phyloP scores from a whole-genome alignment of 2,113 vertebrate genomes.

The Periophthalmodon schlosseri region DNA sequence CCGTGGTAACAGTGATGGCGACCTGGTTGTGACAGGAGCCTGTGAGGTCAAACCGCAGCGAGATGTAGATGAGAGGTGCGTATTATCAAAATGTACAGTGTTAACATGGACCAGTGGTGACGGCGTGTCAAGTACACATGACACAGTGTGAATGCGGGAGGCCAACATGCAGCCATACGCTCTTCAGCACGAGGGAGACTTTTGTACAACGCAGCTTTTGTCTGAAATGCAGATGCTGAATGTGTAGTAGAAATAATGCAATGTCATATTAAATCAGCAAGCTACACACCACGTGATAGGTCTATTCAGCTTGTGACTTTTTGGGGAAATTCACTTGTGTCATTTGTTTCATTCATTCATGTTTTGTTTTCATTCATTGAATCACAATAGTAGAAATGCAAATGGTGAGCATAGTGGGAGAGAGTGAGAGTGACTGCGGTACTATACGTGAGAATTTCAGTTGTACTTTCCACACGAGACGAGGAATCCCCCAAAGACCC shows the following conservation, averaged over 20 bases:
- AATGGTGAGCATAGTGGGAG: not conserved
- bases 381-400: not conserved
- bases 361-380: not conserved
- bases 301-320: too few relatives aligned
- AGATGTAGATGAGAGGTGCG: conserved; percentile 16
- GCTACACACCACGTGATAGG: too few relatives aligned
- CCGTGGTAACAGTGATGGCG: conserved; percentile 40
- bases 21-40: conserved; percentile 44
- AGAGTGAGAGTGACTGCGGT: conserved; percentile 1
- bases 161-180: not conserved
- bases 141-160: not conserved
- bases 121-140: conserved; percentile 1
- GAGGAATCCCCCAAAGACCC: conserved; percentile 23
- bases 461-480: conserved; percentile 4
- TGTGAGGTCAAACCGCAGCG: conserved; percentile 36
- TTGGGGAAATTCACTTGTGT: too few relatives aligned
- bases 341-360: too few relatives aligned
- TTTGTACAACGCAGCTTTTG: too few relatives aligned
- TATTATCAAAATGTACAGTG: conserved; percentile 19
- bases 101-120: not conserved
- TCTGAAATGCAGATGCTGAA: too few relatives aligned
- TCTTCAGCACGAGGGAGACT: not conserved
- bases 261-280: too few relatives aligned
- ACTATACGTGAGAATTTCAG: not conserved
- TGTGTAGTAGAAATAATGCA: too few relatives aligned